A percentile compares a stretch with the other conserved stretches of the same genome.
These are phyloP conservation scores for Lepisosteus osseus DNA, from an alignment of 2,113 vertebrate species.

Conservation along the genomic window DNA sequence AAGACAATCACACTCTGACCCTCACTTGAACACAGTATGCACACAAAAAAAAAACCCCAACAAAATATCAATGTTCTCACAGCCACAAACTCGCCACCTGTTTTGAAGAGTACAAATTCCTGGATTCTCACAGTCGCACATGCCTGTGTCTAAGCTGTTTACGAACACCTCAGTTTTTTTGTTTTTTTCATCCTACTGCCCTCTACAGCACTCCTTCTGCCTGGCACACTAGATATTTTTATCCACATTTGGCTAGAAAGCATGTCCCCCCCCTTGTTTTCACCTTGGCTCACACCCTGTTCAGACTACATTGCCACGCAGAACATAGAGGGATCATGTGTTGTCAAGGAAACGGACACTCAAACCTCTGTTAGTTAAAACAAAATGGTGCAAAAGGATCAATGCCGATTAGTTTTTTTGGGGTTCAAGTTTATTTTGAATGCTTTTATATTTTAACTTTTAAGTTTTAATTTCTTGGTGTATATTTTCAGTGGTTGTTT, in stretches of 20 bases:
- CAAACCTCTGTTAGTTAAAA: slow-evolving; percentile 66
- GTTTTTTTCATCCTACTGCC: slow-evolving; percentile 36
- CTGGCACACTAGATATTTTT: slow-evolving; percentile 45
- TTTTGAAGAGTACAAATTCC: neutral
- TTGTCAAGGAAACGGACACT: slow-evolving; percentile 49
- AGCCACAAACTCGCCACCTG: neutral
- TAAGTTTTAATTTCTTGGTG: slow-evolving; percentile 80
- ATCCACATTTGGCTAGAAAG: neutral
- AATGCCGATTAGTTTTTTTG: slow-evolving; percentile 68
- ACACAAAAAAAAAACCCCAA: neutral
- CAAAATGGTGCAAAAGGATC: slow-evolving; percentile 82
- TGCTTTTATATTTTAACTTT: slow-evolving; percentile 73
- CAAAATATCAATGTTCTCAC: neutral
- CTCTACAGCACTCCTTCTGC: slow-evolving; percentile 45
- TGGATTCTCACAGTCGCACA: neutral
- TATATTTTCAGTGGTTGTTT: slow-evolving; percentile 79
- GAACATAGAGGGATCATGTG: slow-evolving; percentile 56
- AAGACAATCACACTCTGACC: slow-evolving; percentile 76
- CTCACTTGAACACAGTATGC: slow-evolving; percentile 44
- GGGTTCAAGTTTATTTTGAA: slow-evolving; percentile 79
- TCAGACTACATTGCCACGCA: slow-evolving; percentile 51
- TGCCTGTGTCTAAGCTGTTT: slow-evolving; percentile 54
- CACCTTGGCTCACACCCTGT: slow-evolving; percentile 41
- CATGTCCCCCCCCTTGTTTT: neutral
- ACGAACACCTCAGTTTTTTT: slow-evolving; percentile 45